These are phyloP conservation scores for Elephantulus edwardii DNA, from an alignment of 2,113 vertebrate genomes.

Conservation along the genomic window DNA sequence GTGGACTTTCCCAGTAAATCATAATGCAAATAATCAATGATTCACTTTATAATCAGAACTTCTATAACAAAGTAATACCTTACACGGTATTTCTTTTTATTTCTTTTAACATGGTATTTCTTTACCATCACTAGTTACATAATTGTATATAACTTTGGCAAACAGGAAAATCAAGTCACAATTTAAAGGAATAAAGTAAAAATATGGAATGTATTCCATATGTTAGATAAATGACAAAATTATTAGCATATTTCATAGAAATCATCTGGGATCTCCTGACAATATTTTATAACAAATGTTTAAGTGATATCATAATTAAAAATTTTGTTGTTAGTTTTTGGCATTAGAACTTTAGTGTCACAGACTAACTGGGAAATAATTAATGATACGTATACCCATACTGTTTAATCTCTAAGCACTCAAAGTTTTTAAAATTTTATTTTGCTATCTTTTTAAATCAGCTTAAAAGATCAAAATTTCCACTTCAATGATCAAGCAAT, in stretches of 20 bases:
- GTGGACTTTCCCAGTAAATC: slow-evolving; percentile 73
- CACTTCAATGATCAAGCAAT: slow-evolving; percentile 16
- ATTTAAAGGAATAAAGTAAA: neutral
- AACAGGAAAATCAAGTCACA: neutral
- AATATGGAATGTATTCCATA: slow-evolving; percentile 11
- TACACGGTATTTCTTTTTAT: slow-evolving; percentile 4
- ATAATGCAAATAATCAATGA: slow-evolving; percentile 71
- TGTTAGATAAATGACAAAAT: neutral
- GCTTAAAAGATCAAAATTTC: neutral
- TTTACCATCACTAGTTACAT: neutral
- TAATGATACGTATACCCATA: neutral
- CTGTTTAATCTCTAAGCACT: neutral
- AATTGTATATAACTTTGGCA: neutral
- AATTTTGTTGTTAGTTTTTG: neutral
- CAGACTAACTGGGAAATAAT: neutral
- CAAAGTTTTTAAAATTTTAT: neutral
- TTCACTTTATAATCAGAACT: slow-evolving; percentile 64
- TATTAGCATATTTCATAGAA: neutral
- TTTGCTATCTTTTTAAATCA: neutral
- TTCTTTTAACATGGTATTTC: neutral
- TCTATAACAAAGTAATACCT: slow-evolving; percentile 33
- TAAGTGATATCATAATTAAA: slow-evolving; percentile 1
- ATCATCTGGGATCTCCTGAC: neutral
- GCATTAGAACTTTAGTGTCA: neutral
- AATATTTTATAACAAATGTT: neutral